Conservation (phyloP, 1,140 invertebrate genomes). For the Monomorium pharaonis region DNA sequence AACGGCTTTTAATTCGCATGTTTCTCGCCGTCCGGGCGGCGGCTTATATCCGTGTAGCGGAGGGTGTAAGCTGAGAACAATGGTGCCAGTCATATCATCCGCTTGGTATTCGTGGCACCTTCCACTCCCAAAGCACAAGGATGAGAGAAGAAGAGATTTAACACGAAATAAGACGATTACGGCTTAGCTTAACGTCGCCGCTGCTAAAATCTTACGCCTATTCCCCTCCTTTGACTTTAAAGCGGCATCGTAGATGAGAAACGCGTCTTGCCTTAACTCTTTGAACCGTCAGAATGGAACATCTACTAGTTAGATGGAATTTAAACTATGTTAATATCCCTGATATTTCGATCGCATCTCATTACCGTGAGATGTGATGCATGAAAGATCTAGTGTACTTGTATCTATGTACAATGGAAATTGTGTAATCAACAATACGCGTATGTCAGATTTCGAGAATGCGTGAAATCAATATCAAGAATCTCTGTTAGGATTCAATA, state of each 20-base stretch:
- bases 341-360: slow-evolving; percentile 3
- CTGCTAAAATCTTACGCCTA: slow-evolving; percentile 50
- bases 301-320: slow-evolving; percentile 1
- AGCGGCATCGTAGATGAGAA: background rate
- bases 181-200: slow-evolving; percentile 76
- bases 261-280: background rate
- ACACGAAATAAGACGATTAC: slow-evolving; percentile 83
- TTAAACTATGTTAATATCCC: background rate
- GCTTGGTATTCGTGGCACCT: slow-evolving; percentile 59
- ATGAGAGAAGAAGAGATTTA: slow-evolving; percentile 77
- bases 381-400: background rate
- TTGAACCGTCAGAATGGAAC: background rate
- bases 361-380: background rate
- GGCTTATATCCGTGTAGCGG: slow-evolving; percentile 73
- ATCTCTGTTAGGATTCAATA: background rate
- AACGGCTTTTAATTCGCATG: slow-evolving; percentile 74
- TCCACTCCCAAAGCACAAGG: slow-evolving; percentile 55
- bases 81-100: slow-evolving; percentile 65
- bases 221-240: slow-evolving; percentile 16
- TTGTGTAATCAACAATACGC: background rate
- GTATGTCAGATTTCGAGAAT: background rate
- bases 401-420: background rate
- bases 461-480: slow-evolving; percentile 11
- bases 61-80: slow-evolving; percentile 78
- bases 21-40: slow-evolving; percentile 63